Evolutionary conservation across 2,888 invertebrate species (phyloP).

Genomic region (Lasioglossum leucozonium): DNA sequence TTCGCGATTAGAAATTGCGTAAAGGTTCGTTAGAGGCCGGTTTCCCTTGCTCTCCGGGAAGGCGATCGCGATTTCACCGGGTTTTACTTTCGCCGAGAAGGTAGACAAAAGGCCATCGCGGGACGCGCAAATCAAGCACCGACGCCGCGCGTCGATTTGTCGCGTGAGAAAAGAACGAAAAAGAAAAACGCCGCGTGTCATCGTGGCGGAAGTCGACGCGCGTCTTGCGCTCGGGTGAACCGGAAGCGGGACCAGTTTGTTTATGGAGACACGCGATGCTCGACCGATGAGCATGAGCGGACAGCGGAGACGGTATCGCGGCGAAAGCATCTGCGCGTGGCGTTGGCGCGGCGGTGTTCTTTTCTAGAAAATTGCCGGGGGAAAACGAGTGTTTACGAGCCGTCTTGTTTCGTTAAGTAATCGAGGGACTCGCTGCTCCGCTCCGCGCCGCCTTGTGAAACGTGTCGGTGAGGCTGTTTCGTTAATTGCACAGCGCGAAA

Average conservation of each 20-base stretch:
- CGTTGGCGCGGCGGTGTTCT: neutral
- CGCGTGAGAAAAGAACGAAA: no score
- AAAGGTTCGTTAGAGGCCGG: neutral
- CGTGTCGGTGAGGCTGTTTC: conserved; percentile 33
- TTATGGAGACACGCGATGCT: conserved; percentile 34
- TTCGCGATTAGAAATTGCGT: neutral
- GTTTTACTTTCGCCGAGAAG: conserved; percentile 23
- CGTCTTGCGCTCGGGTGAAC: neutral
- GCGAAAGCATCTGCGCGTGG: conserved; percentile 38
- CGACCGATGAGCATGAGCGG: neutral
- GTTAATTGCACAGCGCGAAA: neutral
- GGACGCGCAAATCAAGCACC: conserved; percentile 13
- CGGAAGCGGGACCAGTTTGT: conserved; percentile 31
- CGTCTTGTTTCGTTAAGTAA: neutral
- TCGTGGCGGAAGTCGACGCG: conserved; percentile 11
- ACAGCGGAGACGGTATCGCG: conserved; percentile 24
- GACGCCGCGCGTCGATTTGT: neutral
- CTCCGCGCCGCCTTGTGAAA: conserved; percentile 17
- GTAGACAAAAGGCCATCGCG: neutral
- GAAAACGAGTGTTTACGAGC: neutral
- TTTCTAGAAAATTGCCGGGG: neutral
- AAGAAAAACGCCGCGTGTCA: neutral
- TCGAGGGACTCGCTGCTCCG: neutral
- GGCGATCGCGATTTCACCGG: conserved; percentile 31
- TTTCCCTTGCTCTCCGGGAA: neutral